A percentile compares a stretch with the other conserved stretches of the same genome.
These are phyloP conservation scores for Nasonia oneida DNA, from an alignment of 2,888 invertebrate genomes.

Conservation along the genomic window DNA sequence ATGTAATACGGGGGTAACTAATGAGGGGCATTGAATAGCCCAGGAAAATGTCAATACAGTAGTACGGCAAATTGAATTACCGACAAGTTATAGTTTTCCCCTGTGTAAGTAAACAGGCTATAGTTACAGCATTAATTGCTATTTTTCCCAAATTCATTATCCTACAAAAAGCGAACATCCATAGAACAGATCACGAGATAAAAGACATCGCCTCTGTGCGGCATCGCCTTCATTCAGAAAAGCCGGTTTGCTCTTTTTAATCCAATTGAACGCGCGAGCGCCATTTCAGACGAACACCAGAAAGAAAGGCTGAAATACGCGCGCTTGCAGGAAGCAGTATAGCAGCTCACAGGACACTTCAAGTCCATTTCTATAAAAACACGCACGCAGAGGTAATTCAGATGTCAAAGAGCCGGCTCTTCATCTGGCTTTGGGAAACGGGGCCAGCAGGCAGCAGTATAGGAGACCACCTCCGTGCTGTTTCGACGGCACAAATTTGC, in stretches of 20 bases:
- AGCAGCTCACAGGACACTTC: conserved; percentile 8
- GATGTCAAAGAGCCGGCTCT: conserved; percentile 24
- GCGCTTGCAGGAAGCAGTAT: background rate
- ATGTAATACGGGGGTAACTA: too few relatives aligned
- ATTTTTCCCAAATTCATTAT: background rate
- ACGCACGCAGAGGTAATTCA: conserved; percentile 15
- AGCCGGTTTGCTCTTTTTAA: background rate
- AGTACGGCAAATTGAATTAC: too few relatives aligned
- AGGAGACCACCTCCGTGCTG: background rate
- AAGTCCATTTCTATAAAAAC: conserved; percentile 14
- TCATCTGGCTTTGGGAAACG: conserved; percentile 18
- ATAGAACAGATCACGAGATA: too few relatives aligned
- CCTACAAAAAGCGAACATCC: background rate
- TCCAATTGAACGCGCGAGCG: background rate
- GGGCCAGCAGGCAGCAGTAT: background rate
- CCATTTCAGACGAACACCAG: background rate
- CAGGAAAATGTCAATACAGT: background rate
- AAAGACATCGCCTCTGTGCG: background rate
- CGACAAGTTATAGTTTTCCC: too few relatives aligned
- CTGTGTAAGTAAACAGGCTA: too few relatives aligned
- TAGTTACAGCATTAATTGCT: too few relatives aligned
- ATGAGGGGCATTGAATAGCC: background rate
- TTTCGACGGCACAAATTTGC: conserved; percentile 27
- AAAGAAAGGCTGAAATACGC: background rate
- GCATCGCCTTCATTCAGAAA: background rate